Conservation (phyloP, 2,888 invertebrate species). For the Leptogaster cylindrica region DNA sequence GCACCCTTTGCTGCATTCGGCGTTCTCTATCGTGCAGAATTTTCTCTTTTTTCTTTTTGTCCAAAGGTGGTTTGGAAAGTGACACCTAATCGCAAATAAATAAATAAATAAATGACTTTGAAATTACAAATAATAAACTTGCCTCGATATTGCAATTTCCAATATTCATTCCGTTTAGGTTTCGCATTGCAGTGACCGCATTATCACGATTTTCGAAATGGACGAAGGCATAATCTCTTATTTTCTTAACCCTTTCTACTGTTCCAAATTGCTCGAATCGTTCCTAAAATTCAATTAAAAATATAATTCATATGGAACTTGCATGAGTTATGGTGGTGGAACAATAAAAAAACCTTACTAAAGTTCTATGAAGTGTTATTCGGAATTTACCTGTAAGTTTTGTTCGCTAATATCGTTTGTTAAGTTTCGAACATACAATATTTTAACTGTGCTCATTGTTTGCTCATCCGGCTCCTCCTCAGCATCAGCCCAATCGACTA, state of each 20-base stretch:
- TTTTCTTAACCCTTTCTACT: constrained; percentile 98
- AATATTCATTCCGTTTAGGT: constrained; percentile 86
- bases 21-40: constrained; percentile 88
- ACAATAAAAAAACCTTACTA: no score
- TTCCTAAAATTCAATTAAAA: constrained; percentile 63
- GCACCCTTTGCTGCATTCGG: constrained; percentile 94
- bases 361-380: not conserved
- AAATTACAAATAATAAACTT: not conserved
- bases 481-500: constrained; percentile 99
- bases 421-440: constrained; percentile 96
- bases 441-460: constrained; percentile 99
- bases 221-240: constrained; percentile 99
- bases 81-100: constrained; percentile 65
- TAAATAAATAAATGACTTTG: not conserved
- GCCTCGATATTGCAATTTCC: constrained; percentile 93
- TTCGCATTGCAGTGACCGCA: constrained; percentile 93
- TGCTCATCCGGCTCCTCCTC: constrained; percentile 99
- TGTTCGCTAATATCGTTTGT: constrained; percentile 98
- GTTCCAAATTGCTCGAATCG: constrained; percentile 93
- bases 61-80: constrained; percentile 97
- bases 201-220: constrained; percentile 98
- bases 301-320: not conserved
- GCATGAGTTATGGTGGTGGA: no score
- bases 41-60: constrained; percentile 98
- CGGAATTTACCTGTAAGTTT: constrained; percentile 71